A percentile compares a stretch with the other conserved stretches of the same genome.
These are phyloP conservation scores for Geotrupes spiniger DNA, from an alignment of 2,888 invertebrate genomes.

Conservation along the genomic window DNA sequence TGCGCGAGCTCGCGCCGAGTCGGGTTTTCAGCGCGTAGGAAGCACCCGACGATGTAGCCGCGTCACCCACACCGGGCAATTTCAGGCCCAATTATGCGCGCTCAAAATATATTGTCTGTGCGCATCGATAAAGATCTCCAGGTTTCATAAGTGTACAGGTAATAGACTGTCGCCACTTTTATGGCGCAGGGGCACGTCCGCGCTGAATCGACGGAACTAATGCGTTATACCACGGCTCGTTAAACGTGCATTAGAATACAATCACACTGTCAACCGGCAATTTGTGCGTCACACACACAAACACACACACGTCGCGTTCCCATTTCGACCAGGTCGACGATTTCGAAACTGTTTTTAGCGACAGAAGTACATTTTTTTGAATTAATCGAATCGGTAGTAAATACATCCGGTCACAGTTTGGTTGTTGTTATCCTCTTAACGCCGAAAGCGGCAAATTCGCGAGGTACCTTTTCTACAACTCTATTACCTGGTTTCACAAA, in stretches of 20 bases:
- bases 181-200: slow-evolving; percentile 24
- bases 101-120: background rate
- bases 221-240: slow-evolving; percentile 42
- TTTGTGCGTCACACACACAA: slow-evolving; percentile 32
- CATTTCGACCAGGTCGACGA: no score
- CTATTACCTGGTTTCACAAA: no score
- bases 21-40: no score
- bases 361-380: no score
- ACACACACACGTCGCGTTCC: background rate
- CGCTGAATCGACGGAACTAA: slow-evolving; percentile 40
- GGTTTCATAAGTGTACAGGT: slow-evolving; percentile 3
- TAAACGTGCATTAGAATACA: slow-evolving; percentile 42
- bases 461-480: no score
- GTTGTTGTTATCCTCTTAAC: no score
- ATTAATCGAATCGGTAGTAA: no score
- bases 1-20: no score
- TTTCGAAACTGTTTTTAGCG: no score
- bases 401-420: no score
- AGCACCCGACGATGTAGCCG: background rate
- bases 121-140: slow-evolving; percentile 9
- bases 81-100: slow-evolving; percentile 1
- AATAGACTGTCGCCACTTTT: slow-evolving; percentile 23
- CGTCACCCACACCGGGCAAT: background rate
- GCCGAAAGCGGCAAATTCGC: no score
- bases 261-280: slow-evolving; percentile 43